Evolutionary conservation across 2,888 invertebrate species (phyloP).

Genomic region (Drosophila mimetica): DNA sequence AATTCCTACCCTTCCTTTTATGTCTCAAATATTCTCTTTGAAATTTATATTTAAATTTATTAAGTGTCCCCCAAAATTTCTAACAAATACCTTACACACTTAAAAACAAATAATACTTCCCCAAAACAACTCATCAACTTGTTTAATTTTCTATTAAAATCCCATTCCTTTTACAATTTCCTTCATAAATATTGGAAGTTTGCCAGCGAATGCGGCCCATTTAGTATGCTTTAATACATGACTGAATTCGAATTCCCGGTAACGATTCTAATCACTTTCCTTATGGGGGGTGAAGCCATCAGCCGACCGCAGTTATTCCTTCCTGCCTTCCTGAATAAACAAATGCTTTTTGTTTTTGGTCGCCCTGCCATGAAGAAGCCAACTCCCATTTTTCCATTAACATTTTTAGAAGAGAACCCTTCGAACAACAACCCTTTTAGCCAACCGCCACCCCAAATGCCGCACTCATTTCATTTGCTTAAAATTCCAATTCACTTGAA

Average conservation of each 20-base stretch:
- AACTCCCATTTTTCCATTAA: slow-evolving; percentile 33
- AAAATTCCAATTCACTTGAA: slow-evolving; percentile 77
- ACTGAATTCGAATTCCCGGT: slow-evolving; percentile 10
- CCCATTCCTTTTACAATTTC: neutral
- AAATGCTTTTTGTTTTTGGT: slow-evolving; percentile 16
- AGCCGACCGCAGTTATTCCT: slow-evolving; percentile 4
- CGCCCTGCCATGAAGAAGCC: slow-evolving; percentile 14
- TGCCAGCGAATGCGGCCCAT: slow-evolving; percentile 12
- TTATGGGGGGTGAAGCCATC: slow-evolving; percentile 20
- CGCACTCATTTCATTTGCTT: slow-evolving; percentile 72
- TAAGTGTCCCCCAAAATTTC: no score
- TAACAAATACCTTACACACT: neutral
- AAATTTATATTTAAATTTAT: no score
- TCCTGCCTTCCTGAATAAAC: slow-evolving; percentile 18
- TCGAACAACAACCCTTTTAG: slow-evolving; percentile 36
- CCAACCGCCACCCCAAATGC: slow-evolving; percentile 49
- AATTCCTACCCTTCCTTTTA: no score
- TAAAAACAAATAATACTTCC: no score
- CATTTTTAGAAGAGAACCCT: slow-evolving; percentile 25
- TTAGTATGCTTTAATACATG: slow-evolving; percentile 24
- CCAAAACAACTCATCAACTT: neutral
- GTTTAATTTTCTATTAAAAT: neutral
- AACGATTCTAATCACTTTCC: slow-evolving; percentile 27
- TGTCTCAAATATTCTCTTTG: neutral
- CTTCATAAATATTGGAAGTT: slow-evolving; percentile 13